Base-by-base conservation (phyloP, 2,888 invertebrate genomes). In the Aphidoletes aphidimyza region DNA sequence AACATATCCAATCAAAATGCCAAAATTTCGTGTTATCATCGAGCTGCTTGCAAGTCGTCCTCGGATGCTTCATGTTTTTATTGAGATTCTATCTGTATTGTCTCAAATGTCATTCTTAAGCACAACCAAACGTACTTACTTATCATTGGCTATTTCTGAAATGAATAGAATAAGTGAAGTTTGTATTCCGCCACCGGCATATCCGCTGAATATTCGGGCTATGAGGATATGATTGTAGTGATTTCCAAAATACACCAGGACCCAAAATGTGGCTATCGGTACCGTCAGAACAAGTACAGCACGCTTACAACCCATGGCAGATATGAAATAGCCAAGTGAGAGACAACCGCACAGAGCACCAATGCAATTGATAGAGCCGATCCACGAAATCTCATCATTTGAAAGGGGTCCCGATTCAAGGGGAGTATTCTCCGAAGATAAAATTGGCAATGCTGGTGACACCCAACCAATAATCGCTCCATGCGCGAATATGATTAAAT, bases 61-160 rank as follows among this genome's bases (percentile, higher is more conserved):
- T 78, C 86, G 85, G 34, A 86, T 85, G 17, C 86, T 86, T 34
- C 47, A 85, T 85, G 6, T n/a, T n/a, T n/a, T n/a, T n/a, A n/a
- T n/a, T n/a, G n/a, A n/a, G n/a, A n/a, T n/a, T n/a, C n/a, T n/a
- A n/a, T n/a, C n/a, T n/a, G n/a, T n/a, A n/a, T n/a, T n/a, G n/a
- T n/a, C n/a, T n/a, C n/a, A n/a, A n/a, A n/a, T n/a, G n/a, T n/a
- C n/a, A n/a, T n/a, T n/a, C n/a, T n/a, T n/a, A n/a, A n/a, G n/a
- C n/a, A n/a, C n/a, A n/a, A n/a, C 1, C 6, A 22, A 22, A 3
- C 54, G 0, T n/a, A n/a, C 54, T 88, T 85, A 89, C 89, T 87
- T 87, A 37, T 87, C 87, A 86, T 89, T 88, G 0, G 90, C 87
- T 30, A 90, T 90, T 87, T 90, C 90, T 0, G 89, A 88, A n/a